Base-by-base conservation (phyloP, 2,797 vertebrate genomes). In the Fistularia tabacaria region DNA sequence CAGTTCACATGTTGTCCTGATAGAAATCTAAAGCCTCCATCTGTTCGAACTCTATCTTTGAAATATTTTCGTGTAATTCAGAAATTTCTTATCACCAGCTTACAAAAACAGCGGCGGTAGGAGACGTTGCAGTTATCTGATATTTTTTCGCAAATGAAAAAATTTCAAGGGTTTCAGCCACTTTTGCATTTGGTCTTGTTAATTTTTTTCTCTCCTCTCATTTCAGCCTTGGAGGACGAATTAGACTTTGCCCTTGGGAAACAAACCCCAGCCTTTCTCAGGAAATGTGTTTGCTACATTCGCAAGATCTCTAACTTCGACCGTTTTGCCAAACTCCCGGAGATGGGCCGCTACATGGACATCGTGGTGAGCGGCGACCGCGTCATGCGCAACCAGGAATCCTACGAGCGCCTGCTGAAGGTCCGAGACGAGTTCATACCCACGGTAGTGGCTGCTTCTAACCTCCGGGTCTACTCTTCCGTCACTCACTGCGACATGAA, bases 401-500 rank as follows among this genome's bases (percentile, higher is more conserved):
- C 97, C 51, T 94, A 92, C 51, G 95, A 98, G 59, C 94, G 95
- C 48, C 91, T 98, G n/a, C 87, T 95, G 62, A 98, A 97, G 85
- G 93, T 99, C 51, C 91, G 97, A 68, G 97, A 99, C 38, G 96
- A 98, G 76, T 99, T 99, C 87, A 96, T 99, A 88, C 97, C 97
- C 14, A 98, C 95, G 0, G 90, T 98, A 0, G 97, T 99, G 0
- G 97, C 96, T 0, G 93, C 97, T 0, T 97, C 96, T 69, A 99
- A 99, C 76, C 91, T 99, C 59, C 92, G 97, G 48, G 97, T 99
- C 42, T 99, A 99, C 67, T 98, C 97, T 0, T 99, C 97, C 0
- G 93, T 99, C 80, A 99, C 97, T 5, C 97, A 99, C 84, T 99
- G 97, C 67, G 97, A 99, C 89, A 99, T 99, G 95, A 99, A 99